Evolutionary conservation across 2,888 invertebrate species (phyloP).

Genomic region (Leucophenga montana): DNA sequence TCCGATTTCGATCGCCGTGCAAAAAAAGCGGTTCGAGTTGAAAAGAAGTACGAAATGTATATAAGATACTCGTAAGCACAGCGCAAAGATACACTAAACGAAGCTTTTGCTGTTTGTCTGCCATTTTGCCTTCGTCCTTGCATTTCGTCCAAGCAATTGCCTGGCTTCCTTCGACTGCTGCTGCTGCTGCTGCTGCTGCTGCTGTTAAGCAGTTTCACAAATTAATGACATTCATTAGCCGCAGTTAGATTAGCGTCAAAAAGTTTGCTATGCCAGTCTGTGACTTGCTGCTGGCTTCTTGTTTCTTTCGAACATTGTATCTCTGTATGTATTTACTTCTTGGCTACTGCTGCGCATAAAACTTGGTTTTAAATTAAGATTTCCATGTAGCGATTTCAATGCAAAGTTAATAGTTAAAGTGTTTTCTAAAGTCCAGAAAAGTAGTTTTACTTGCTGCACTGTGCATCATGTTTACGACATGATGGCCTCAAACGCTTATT

Average conservation of each 20-base stretch:
- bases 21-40: conserved; percentile 15
- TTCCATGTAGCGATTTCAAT: conserved; percentile 21
- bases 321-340: neutral
- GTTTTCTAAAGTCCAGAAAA: neutral
- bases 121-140: too few relatives aligned
- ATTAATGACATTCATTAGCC: conserved; percentile 66
- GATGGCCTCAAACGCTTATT: neutral
- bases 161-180: neutral
- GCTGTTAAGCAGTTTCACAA: conserved; percentile 36
- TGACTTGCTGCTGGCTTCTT: conserved; percentile 11
- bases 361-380: conserved; percentile 32
- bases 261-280: conserved; percentile 6
- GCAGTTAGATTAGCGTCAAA: conserved; percentile 56
- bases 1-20: conserved; percentile 62
- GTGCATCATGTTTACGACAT: neutral
- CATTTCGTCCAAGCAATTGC: too few relatives aligned
- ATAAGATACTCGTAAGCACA: too few relatives aligned
- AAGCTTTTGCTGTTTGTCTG: neutral
- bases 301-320: neutral
- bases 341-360: neutral
- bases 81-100: too few relatives aligned
- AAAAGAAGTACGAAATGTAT: neutral
- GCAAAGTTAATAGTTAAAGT: neutral
- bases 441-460: too few relatives aligned
- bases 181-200: conserved; percentile 38